These are phyloP conservation scores for Phallusia fumigata DNA, from an alignment of 23 tunicate species.

Conservation along the genomic window DNA sequence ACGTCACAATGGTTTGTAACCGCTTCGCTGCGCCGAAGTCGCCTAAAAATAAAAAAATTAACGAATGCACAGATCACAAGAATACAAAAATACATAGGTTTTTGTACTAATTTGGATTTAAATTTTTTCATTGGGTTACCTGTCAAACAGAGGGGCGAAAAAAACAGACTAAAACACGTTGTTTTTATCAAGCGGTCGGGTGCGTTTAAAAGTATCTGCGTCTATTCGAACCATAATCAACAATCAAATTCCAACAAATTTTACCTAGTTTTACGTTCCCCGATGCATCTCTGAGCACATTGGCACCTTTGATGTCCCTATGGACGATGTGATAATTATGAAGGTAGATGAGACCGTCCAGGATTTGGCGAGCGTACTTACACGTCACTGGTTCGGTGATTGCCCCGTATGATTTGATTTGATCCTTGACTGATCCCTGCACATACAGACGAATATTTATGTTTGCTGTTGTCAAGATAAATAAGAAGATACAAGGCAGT, in stretches of 20 bases:
- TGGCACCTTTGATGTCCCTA: slow-evolving; percentile 96
- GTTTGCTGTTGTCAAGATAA: too few species aligned
- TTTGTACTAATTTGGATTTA: too few species aligned
- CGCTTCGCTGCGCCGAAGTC: slow-evolving; percentile 97
- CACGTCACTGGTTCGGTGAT: slow-evolving; percentile 80
- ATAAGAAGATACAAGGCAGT: too few species aligned
- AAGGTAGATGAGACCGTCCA: slow-evolving; percentile 82
- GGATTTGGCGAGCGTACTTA: slow-evolving; percentile 82
- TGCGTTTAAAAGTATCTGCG: not conserved
- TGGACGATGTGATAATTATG: slow-evolving; percentile 74
- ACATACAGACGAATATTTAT: too few species aligned
- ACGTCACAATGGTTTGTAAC: slow-evolving; percentile 79
- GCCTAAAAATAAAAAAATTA: slow-evolving; percentile 52
- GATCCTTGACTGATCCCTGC: slow-evolving; percentile 92
- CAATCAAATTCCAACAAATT: not conserved
- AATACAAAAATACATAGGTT: too few species aligned
- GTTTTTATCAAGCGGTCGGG: too few species aligned
- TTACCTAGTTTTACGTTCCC: slow-evolving; percentile 94
- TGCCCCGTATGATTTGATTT: slow-evolving; percentile 82
- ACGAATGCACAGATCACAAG: too few species aligned
- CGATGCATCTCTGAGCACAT: slow-evolving; percentile 85
- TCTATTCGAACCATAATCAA: not conserved
- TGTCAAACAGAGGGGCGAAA: too few species aligned
- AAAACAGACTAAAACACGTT: too few species aligned
- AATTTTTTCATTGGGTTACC: too few species aligned